A percentile compares a stretch with the other conserved stretches of the same genome.
These are phyloP conservation scores for Caenorhabditis sp. DNA, from an alignment of 2,888 invertebrate genomes.

Conservation along the genomic window DNA sequence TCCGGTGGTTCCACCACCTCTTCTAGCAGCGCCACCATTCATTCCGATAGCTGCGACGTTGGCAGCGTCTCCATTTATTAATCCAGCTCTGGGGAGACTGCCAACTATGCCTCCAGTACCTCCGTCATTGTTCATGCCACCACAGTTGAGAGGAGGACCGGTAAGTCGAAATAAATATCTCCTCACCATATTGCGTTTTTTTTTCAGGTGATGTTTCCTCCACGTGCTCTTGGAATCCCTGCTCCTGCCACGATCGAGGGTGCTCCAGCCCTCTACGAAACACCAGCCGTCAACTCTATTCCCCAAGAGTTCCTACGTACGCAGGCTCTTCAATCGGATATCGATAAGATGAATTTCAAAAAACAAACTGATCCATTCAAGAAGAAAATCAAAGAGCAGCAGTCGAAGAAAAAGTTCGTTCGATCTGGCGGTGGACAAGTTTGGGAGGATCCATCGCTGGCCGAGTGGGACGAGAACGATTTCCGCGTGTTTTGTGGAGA, in stretches of 20 bases:
- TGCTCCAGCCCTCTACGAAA: constrained; percentile 69
- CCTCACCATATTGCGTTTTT: neutral
- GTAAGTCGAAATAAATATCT: constrained; percentile 25
- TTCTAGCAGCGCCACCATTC: constrained; percentile 42
- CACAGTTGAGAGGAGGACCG: constrained; percentile 53
- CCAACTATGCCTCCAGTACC: constrained; percentile 48
- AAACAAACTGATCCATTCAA: constrained; percentile 72
- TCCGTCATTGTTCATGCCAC: constrained; percentile 60
- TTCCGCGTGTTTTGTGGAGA: constrained; percentile 99
- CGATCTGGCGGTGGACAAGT: constrained; percentile 85
- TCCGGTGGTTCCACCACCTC: constrained; percentile 28
- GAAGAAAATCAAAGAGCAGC: constrained; percentile 75
- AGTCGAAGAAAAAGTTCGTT: constrained; percentile 81
- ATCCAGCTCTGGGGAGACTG: constrained; percentile 27
- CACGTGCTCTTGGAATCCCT: constrained; percentile 29
- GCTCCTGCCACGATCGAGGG: constrained; percentile 67
- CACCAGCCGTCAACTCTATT: constrained; percentile 44
- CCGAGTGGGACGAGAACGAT: constrained; percentile 97
- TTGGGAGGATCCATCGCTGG: constrained; percentile 95
- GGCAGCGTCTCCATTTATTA: constrained; percentile 48
- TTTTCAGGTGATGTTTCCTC: constrained; percentile 48
- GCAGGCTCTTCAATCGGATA: constrained; percentile 74
- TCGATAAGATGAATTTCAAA: constrained; percentile 79
- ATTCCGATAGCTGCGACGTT: constrained; percentile 11
- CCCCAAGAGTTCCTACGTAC: constrained; percentile 58